Evolutionary conservation across 23 tunicate genomes (phyloP).

Genomic region (Corella eumyota): DNA sequence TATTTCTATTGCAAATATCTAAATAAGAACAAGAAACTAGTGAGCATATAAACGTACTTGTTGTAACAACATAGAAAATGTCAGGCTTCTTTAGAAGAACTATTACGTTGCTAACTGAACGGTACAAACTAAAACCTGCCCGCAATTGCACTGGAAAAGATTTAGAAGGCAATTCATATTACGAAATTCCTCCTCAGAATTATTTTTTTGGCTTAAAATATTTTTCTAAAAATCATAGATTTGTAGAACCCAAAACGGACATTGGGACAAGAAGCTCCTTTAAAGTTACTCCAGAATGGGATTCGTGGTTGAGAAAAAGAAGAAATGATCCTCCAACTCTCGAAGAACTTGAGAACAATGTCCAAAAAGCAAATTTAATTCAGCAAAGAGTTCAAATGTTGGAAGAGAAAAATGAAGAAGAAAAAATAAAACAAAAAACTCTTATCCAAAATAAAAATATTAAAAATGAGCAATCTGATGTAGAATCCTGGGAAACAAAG

Average conservation of each 20-base stretch:
- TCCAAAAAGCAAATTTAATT: conserved; percentile 14
- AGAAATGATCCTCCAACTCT: conserved; percentile 52
- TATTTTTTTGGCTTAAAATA: conserved; percentile 38
- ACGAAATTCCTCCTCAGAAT: conserved; percentile 56
- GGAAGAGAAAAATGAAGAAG: conserved; percentile 11
- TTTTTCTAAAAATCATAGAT: conserved; percentile 13
- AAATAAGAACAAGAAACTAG: too few species aligned
- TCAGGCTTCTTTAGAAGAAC: too few species aligned
- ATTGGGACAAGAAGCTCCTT: neutral
- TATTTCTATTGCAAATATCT: too few species aligned
- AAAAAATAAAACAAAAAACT: neutral
- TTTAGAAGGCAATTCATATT: conserved; percentile 55
- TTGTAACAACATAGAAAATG: too few species aligned
- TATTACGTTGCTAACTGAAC: too few species aligned
- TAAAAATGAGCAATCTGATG: conserved; percentile 9
- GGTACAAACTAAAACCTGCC: conserved; percentile 43
- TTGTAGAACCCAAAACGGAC: conserved; percentile 22
- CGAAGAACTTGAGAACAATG: conserved; percentile 43
- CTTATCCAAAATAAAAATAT: neutral
- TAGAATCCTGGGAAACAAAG: conserved; percentile 7
- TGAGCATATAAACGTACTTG: too few species aligned
- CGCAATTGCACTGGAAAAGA: conserved; percentile 37
- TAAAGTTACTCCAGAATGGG: conserved; percentile 63
- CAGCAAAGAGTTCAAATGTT: conserved; percentile 20
- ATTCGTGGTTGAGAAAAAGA: conserved; percentile 48